Evolutionary conservation across 2,113 vertebrate genomes (phyloP).

Genomic region (Rissa tridactyla): DNA sequence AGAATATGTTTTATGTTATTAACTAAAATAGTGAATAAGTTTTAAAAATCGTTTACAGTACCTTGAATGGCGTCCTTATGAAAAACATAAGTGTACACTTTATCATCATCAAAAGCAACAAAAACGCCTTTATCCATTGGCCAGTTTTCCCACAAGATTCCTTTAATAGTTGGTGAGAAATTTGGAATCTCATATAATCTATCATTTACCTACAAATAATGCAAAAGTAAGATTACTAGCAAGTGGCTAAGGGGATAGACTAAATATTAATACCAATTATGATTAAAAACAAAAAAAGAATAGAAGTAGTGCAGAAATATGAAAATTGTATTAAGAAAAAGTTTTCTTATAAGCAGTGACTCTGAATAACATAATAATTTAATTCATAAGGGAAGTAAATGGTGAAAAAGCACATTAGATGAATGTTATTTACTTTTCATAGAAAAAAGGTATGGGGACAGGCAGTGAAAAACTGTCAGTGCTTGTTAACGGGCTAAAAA

Average conservation of each 20-base stretch:
- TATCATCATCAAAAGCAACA: constrained; percentile 92
- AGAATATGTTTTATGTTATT: neutral
- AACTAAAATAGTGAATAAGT: neutral
- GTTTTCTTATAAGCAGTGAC: neutral
- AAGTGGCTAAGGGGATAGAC: neutral
- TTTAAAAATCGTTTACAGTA: constrained; percentile 55
- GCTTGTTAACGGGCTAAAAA: neutral
- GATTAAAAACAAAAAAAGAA: neutral
- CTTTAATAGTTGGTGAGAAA: constrained; percentile 91
- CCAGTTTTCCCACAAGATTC: constrained; percentile 96
- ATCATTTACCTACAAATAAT: constrained; percentile 80
- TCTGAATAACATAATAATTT: neutral
- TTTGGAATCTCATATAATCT: constrained; percentile 87
- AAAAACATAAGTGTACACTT: constrained; percentile 90
- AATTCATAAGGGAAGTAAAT: neutral
- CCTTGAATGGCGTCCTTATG: constrained; percentile 94
- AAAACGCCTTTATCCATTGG: constrained; percentile 89
- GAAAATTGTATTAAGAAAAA: neutral
- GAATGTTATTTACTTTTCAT: neutral
- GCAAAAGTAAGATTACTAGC: neutral
- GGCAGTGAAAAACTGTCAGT: neutral
- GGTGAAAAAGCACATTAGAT: neutral
- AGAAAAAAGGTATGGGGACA: neutral
- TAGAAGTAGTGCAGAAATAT: neutral
- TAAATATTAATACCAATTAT: neutral